Conservation (phyloP, 2,888 invertebrate species). For the Platycnemis pennipes region DNA sequence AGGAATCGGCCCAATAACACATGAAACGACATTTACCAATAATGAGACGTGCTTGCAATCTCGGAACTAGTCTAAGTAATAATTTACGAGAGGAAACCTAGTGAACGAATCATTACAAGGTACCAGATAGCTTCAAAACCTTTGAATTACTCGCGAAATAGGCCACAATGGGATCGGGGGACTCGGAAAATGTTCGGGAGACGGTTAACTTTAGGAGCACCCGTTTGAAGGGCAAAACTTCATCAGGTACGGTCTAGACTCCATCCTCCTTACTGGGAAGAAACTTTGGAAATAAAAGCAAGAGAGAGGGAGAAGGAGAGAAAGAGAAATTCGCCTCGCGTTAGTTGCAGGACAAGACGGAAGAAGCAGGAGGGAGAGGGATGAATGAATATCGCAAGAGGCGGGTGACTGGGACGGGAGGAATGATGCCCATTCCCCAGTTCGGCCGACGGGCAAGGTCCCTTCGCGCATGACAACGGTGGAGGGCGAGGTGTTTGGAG, state of each 20-base stretch:
- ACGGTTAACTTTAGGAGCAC: background rate
- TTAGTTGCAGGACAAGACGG: background rate
- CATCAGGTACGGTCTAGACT: background rate
- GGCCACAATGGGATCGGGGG: background rate
- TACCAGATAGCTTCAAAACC: too few relatives aligned
- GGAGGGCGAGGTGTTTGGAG: background rate
- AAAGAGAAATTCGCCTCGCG: background rate
- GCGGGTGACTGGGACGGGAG: background rate
- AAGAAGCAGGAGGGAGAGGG: background rate
- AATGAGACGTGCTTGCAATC: too few relatives aligned
- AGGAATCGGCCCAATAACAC: too few relatives aligned
- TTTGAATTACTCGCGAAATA: background rate
- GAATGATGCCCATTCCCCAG: background rate
- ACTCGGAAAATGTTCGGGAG: background rate
- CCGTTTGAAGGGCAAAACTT: background rate
- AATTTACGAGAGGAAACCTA: too few relatives aligned
- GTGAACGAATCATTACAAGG: too few relatives aligned
- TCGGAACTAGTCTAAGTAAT: too few relatives aligned
- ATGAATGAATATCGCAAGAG: background rate
- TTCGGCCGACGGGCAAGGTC: background rate
- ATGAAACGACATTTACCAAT: too few relatives aligned
- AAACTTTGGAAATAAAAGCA: background rate
- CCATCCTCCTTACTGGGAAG: background rate
- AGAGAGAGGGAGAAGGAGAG: background rate
- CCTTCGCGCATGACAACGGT: background rate